Conservation (phyloP, 2,888 invertebrate species). For the Pycnomerus fuliginosus region DNA sequence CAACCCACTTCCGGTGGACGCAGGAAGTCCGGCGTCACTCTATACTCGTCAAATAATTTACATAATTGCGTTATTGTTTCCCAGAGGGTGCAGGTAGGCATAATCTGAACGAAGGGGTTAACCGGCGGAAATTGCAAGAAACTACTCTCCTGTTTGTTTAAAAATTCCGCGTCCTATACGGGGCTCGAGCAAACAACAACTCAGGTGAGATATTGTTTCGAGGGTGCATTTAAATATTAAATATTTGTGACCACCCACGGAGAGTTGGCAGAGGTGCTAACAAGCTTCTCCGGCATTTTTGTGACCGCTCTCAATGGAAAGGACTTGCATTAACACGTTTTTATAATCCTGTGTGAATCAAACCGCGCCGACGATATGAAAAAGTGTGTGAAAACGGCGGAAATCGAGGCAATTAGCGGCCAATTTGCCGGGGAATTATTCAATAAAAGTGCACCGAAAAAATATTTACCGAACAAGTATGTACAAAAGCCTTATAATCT, state of each 20-base stretch:
- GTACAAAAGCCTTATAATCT: constrained; percentile 52
- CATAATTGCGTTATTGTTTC: constrained; percentile 40
- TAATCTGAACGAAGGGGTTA: too few species aligned
- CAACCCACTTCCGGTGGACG: constrained; percentile 45
- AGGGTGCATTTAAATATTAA: constrained; percentile 23
- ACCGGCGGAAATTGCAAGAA: too few species aligned
- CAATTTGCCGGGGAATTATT: constrained; percentile 28
- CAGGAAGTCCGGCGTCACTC: constrained; percentile 44
- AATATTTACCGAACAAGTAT: constrained; percentile 51
- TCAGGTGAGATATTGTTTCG: constrained; percentile 19
- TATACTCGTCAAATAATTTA: constrained; percentile 47
- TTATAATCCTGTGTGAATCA: constrained; percentile 33
- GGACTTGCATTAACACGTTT: constrained; percentile 51
- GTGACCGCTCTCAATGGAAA: constrained; percentile 42
- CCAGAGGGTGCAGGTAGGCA: too few species aligned
- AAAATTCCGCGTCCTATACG: constrained; percentile 1
- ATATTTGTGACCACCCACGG: constrained; percentile 38
- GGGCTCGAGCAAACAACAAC: constrained; percentile 6
- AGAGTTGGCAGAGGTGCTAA: constrained; percentile 36
- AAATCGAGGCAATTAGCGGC: constrained; percentile 16
- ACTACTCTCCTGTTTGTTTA: constrained; percentile 2
- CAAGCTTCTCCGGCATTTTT: constrained; percentile 30
- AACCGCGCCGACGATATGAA: too few species aligned
- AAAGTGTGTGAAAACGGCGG: too few species aligned
- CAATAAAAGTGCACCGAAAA: constrained; percentile 42